Percentiles rank a stretch among this genome's conserved stretches.
These are phyloP conservation scores for Drosophila sp. DNA, from an alignment of 1,140 invertebrate species.

Conservation along the genomic window DNA sequence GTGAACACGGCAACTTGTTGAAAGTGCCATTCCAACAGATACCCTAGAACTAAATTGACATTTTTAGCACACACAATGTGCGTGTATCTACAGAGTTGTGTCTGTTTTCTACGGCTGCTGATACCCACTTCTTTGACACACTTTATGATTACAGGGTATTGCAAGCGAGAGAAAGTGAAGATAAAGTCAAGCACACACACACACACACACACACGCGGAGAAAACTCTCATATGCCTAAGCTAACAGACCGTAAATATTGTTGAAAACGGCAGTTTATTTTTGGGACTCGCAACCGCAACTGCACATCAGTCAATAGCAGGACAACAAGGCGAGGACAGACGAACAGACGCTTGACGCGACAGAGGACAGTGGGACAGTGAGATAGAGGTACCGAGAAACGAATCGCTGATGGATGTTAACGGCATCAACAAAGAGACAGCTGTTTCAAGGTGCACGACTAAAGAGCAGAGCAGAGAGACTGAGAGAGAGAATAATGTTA, in stretches of 20 bases:
- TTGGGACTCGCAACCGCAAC: slow-evolving; percentile 47
- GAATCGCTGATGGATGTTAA: slow-evolving; percentile 71
- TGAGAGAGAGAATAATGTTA: slow-evolving; percentile 41
- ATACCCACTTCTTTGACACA: slow-evolving; percentile 2
- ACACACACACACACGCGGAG: slow-evolving; percentile 33
- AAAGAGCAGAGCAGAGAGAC: background rate
- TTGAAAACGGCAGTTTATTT: slow-evolving; percentile 78
- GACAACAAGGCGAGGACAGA: slow-evolving; percentile 11
- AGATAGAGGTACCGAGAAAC: background rate
- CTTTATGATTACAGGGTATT: slow-evolving; percentile 9
- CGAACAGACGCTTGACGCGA: too few species aligned
- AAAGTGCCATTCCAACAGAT: background rate
- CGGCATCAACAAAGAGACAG: slow-evolving; percentile 60
- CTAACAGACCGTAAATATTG: slow-evolving; percentile 81
- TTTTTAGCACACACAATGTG: background rate
- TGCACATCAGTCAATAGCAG: slow-evolving; percentile 73
- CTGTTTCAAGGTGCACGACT: slow-evolving; percentile 60
- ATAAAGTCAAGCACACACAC: slow-evolving; percentile 21
- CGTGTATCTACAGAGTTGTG: too few species aligned
- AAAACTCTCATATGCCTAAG: slow-evolving; percentile 65
- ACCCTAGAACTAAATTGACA: background rate
- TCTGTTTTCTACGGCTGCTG: background rate
- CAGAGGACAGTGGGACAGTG: background rate
- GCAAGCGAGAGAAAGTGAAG: background rate
- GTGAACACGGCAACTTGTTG: background rate